These are phyloP conservation scores for Pocillopora damicornis DNA, from an alignment of 64 coral and sea anemone species.

Conservation along the genomic window DNA sequence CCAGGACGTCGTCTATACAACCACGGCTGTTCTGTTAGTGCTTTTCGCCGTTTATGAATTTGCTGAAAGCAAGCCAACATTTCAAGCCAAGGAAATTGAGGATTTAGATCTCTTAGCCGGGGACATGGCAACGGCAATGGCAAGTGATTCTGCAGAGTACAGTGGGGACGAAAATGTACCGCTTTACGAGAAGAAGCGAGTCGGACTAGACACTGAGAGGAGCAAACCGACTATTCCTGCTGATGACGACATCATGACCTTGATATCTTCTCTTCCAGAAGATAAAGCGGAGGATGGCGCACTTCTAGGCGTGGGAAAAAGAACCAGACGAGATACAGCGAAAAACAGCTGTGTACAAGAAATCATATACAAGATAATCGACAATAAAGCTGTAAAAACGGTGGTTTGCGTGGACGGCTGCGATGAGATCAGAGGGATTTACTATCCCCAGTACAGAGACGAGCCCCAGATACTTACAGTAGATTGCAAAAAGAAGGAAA, in stretches of 20 bases:
- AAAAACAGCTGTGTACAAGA: not conserved
- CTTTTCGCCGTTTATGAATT: not conserved
- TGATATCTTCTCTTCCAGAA: not conserved
- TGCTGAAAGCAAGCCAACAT: not conserved
- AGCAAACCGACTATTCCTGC: not conserved
- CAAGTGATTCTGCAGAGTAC: not conserved
- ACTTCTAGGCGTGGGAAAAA: no score
- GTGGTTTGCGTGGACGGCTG: slow-evolving; percentile 1
- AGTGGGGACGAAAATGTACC: not conserved
- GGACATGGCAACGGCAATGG: not conserved
- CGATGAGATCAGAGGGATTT: not conserved
- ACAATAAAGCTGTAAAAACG: not conserved
- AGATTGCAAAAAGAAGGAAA: not conserved
- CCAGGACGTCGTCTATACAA: not conserved
- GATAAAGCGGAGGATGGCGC: not conserved
- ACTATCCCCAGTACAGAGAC: not conserved
- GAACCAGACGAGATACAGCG: not conserved
- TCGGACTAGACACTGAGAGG: not conserved
- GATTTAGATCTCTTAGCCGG: not conserved
- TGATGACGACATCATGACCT: no score
- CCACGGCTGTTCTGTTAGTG: not conserved
- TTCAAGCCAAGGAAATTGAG: not conserved
- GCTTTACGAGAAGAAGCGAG: not conserved
- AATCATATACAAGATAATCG: not conserved
- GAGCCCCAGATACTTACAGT: not conserved